A percentile compares a stretch with the other conserved stretches of the same genome.
These are phyloP conservation scores for Megaceryle maxima DNA, from an alignment of 2,113 vertebrate genomes.

Conservation along the genomic window DNA sequence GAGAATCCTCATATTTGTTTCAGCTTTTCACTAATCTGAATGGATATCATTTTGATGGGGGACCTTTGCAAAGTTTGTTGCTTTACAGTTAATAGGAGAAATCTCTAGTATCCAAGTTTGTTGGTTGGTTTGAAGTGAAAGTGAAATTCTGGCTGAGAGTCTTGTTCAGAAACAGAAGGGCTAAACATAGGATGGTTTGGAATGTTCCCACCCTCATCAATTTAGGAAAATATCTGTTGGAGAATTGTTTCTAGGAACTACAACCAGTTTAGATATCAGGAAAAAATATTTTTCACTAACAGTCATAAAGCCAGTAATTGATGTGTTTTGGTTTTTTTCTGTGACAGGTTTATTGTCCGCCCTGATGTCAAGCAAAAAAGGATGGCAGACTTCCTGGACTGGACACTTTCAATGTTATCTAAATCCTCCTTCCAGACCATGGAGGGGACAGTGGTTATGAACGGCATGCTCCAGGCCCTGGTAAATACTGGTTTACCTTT, in stretches of 20 bases:
- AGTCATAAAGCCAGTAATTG: background rate
- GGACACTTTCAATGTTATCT: slow-evolving; percentile 84
- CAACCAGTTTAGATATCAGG: background rate
- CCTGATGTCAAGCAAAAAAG: slow-evolving; percentile 89
- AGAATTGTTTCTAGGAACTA: background rate
- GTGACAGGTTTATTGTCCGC: slow-evolving; percentile 88
- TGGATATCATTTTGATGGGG: background rate
- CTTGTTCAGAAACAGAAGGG: background rate
- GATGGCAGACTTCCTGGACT: slow-evolving; percentile 90
- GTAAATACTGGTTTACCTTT: slow-evolving; percentile 68
- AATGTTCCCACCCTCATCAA: background rate
- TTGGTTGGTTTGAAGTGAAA: background rate
- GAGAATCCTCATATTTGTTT: background rate
- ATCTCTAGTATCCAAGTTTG: background rate
- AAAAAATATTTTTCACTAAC: background rate
- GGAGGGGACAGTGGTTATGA: slow-evolving; percentile 80
- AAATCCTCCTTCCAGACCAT: slow-evolving; percentile 79
- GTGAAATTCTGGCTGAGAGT: background rate
- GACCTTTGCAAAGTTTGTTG: background rate
- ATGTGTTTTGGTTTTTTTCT: background rate
- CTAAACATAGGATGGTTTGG: background rate
- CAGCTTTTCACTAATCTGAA: background rate
- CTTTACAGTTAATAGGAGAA: background rate
- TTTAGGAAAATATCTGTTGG: background rate
- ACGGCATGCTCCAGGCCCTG: slow-evolving; percentile 91